Conservation (phyloP, 2,888 invertebrate genomes). For the Cataglyphis rosenhaueri region DNA sequence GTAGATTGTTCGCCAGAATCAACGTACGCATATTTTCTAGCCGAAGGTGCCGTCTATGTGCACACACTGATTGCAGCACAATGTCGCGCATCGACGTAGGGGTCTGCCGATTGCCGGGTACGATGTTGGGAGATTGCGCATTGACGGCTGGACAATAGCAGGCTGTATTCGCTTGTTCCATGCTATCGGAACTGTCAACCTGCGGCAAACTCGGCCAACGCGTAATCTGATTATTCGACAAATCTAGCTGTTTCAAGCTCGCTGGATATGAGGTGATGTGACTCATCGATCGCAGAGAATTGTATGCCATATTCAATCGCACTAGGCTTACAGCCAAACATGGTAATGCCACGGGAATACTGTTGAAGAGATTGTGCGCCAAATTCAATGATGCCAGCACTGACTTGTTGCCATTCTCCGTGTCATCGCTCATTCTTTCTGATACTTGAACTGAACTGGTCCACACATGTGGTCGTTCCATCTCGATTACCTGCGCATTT, state of each 20-base stretch:
- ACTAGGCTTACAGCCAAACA: slow-evolving; percentile 96
- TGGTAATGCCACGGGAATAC: slow-evolving; percentile 94
- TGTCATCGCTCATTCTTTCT: slow-evolving; percentile 88
- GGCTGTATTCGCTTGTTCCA: slow-evolving; percentile 89
- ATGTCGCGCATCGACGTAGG: slow-evolving; percentile 90
- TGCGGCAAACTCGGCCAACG: slow-evolving; percentile 95
- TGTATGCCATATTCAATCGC: slow-evolving; percentile 96
- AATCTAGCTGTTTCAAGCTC: slow-evolving; percentile 95
- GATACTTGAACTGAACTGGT: slow-evolving; percentile 89
- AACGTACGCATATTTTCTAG: slow-evolving; percentile 93
- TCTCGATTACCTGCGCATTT: slow-evolving; percentile 86
- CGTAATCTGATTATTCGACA: slow-evolving; percentile 96
- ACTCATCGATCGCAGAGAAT: slow-evolving; percentile 88
- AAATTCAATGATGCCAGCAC: slow-evolving; percentile 93
- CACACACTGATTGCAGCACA: slow-evolving; percentile 93
- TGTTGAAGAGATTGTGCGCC: slow-evolving; percentile 95
- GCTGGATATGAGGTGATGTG: slow-evolving; percentile 95
- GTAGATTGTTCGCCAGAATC: slow-evolving; percentile 94
- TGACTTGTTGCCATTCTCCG: slow-evolving; percentile 87
- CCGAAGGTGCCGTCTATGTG: slow-evolving; percentile 93
- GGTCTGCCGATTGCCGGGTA: slow-evolving; percentile 83
- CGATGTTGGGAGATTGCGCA: slow-evolving; percentile 78
- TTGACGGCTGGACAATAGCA: slow-evolving; percentile 89
- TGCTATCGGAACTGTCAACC: slow-evolving; percentile 88
- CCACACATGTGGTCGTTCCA: slow-evolving; percentile 93